These are phyloP conservation scores for Zaprionus obscuricornis DNA, from an alignment of 2,888 invertebrate genomes.

Conservation along the genomic window DNA sequence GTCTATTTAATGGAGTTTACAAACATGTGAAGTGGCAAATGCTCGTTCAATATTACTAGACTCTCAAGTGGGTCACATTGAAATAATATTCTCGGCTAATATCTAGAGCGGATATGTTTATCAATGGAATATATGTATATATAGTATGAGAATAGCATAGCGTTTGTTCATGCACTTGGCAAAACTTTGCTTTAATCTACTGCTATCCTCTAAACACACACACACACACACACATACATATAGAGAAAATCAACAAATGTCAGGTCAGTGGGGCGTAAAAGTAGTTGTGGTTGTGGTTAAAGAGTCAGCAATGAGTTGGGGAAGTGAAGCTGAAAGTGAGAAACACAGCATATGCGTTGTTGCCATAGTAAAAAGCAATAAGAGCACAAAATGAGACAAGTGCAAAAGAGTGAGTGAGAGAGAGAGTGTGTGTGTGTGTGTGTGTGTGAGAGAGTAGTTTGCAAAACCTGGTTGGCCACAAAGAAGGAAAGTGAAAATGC, in stretches of 20 bases:
- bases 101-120: constrained; percentile 70
- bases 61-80: constrained; percentile 67
- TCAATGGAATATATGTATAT: no score
- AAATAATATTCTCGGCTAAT: constrained; percentile 58
- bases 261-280: constrained; percentile 34
- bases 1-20: constrained; percentile 17
- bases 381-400: no score
- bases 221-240: constrained; percentile 13
- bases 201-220: constrained; percentile 9
- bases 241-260: constrained; percentile 41
- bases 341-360: no score
- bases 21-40: constrained; percentile 38
- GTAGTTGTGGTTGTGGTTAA: no score
- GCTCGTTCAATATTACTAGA: constrained; percentile 22
- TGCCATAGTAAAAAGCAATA: no score
- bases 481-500: constrained; percentile 59
- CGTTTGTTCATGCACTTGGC: constrained; percentile 44
- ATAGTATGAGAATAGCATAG: constrained; percentile 32
- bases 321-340: constrained; percentile 4
- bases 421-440: no score
- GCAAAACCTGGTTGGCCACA: constrained; percentile 29
- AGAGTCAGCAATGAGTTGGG: no score
- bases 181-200: constrained; percentile 32
- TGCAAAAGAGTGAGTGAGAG: no score
- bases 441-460: constrained; percentile 28